A percentile compares a stretch with the other conserved stretches of the same genome.
Conservation (phyloP, 2,113 vertebrate species). For the Coptodon rendalli region DNA sequence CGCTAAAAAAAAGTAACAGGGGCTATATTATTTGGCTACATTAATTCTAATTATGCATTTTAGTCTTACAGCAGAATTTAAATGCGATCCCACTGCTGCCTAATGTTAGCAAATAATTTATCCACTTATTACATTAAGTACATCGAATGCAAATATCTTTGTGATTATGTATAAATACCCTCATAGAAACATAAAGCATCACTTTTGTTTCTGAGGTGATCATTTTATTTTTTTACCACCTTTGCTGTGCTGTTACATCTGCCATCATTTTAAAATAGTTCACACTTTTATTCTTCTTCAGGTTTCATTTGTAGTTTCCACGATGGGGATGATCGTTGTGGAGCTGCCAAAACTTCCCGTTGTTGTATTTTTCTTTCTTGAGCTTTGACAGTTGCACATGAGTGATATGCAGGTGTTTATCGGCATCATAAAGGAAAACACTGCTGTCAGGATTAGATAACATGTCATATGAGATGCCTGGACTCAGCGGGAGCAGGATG, state of each 20-base stretch:
- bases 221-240: not conserved
- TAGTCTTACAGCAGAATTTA: not conserved
- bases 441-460: not conserved
- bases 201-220: not conserved
- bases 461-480: not conserved
- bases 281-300: not conserved
- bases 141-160: not conserved
- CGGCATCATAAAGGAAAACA: not conserved
- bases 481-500: not conserved
- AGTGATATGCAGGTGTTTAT: not conserved
- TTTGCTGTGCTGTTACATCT: not conserved
- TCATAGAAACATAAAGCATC: not conserved
- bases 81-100: not conserved
- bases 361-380: not conserved
- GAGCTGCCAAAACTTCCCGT: not conserved
- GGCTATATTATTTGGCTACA: not conserved
- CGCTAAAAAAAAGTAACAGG: not conserved
- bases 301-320: not conserved
- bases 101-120: not conserved
- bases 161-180: not conserved
- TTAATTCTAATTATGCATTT: not conserved
- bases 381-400: not conserved
- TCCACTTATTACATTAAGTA: not conserved
- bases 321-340: accelerated
- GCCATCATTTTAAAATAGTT: not conserved